Conservation (phyloP, 2,888 invertebrate species). For the Caprella mutica region DNA sequence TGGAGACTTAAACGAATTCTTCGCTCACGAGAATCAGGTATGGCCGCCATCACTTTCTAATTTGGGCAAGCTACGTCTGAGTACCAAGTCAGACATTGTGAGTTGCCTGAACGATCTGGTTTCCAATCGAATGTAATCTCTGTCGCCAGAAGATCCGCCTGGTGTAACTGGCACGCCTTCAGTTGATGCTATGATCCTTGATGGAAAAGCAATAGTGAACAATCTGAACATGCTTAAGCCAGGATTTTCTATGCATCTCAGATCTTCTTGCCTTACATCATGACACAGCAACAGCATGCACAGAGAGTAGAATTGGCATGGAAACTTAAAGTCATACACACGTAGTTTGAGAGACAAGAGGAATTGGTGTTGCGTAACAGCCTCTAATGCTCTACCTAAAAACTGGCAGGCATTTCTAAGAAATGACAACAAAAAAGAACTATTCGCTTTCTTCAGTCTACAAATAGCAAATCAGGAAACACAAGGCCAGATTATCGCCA, state of each 20-base stretch:
- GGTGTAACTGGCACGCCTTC: background rate
- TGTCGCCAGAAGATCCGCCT: too few relatives aligned
- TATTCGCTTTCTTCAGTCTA: constrained; percentile 13
- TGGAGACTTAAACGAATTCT: constrained; percentile 18
- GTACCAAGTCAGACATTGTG: constrained; percentile 8
- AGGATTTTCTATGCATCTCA: constrained; percentile 4
- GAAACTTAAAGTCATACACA: constrained; percentile 5
- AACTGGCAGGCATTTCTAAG: constrained; percentile 18
- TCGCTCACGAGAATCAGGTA: constrained; percentile 17
- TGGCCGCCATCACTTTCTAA: constrained; percentile 14
- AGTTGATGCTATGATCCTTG: constrained; percentile 11
- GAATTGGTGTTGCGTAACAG: background rate
- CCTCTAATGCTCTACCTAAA: constrained; percentile 6
- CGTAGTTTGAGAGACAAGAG: constrained; percentile 12
- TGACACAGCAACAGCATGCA: constrained; percentile 6
- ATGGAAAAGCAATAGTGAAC: too few relatives aligned
- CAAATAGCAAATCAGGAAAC: background rate
- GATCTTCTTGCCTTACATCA: constrained; percentile 16
- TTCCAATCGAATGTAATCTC: background rate
- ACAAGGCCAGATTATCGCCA: background rate
- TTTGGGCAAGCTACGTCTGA: constrained; percentile 4
- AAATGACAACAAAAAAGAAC: constrained; percentile 10
- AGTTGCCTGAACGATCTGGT: constrained; percentile 10
- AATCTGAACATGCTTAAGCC: too few relatives aligned
- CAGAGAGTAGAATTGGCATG: constrained; percentile 4